Percentiles rank a stretch among this genome's conserved stretches.
Evolutionary conservation across 2,113 vertebrate genomes (phyloP).

Genomic region (Trichechus manatus): DNA sequence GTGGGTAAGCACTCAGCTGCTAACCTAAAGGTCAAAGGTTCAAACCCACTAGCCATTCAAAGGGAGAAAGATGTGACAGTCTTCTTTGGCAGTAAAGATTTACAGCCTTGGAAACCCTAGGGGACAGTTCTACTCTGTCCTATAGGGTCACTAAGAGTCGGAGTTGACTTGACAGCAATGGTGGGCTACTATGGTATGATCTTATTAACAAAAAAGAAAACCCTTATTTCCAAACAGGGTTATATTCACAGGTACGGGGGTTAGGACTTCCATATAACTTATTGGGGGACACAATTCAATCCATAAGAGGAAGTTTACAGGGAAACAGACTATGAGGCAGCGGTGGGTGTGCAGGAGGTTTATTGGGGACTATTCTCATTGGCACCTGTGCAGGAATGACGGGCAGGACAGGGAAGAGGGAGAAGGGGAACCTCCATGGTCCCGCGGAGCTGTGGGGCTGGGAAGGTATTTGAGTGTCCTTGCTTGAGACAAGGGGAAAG

Average conservation of each 20-base stretch:
- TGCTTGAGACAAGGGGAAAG: neutral
- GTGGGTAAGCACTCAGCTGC: neutral
- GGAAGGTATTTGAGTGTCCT: rapidly evolving
- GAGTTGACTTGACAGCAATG: rapidly evolving
- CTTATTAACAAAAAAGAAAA: too few species aligned
- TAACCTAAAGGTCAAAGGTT: neutral
- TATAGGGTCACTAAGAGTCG: neutral
- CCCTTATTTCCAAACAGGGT: too few species aligned
- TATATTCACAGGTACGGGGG: too few species aligned
- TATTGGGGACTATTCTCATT: neutral
- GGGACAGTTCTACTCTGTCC: neutral
- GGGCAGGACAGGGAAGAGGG: neutral
- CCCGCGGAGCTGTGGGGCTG: rapidly evolving
- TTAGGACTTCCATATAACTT: too few species aligned
- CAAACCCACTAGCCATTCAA: too few species aligned
- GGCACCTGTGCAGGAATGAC: neutral
- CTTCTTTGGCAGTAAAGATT: neutral
- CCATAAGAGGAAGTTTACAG: too few species aligned
- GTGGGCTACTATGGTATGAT: too few species aligned
- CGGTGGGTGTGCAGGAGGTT: neutral
- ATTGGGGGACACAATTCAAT: too few species aligned
- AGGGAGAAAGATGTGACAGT: neutral
- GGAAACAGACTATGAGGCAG: too few species aligned
- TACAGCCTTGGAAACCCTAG: neutral
- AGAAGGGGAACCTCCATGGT: too few species aligned